Base-by-base conservation (phyloP, 1,140 invertebrate genomes). In the Wasmannia auropunctata region DNA sequence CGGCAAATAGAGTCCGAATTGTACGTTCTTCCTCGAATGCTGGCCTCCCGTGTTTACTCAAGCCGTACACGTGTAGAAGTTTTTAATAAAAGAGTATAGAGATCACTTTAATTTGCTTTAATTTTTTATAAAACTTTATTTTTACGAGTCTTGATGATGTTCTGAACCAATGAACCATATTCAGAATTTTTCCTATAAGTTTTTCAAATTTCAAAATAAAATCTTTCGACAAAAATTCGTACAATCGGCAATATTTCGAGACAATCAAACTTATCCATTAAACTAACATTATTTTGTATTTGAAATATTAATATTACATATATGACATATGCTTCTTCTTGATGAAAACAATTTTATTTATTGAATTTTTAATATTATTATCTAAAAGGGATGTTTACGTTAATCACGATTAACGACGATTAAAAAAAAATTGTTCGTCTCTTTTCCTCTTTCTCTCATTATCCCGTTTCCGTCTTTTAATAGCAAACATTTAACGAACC, bases 1-100 rank as follows among this genome's bases (percentile, higher is more conserved):
- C 69, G 37, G 67, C 74, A 77, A 89, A 80, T 86, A 43, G 85
- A 86, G 49, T 77, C 40, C 46, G 49, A 74, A 56, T 25, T 37
- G 34, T 51, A 19, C 19, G 16, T 37, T 72, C 25, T 72, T 58
- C 54, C 54, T 80, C 34, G n/a, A 31, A 22, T 16, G 22, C 22
- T 40, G n/a, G 22, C 22, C 63, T 28, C 40, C 40, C 4, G 14
- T 40, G 22, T 43, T 80, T 69, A 37, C n/a, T 31, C 28, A 54
- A 69, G 4, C 34, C n/a, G 34, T 40, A 14, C n/a, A 67, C 34
- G 2, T 37, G 40, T 34, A 28, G 56, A 6, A 54, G 14, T 40
- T n/a, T 16, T 5, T 70, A 22, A 49, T 22, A 6, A 25, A 40
- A 25, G 19, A 28, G 7, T 1, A 22, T 25, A 37, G n/a, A 37